Conservation (phyloP, 2,888 invertebrate species). For the Amiota mariae region DNA sequence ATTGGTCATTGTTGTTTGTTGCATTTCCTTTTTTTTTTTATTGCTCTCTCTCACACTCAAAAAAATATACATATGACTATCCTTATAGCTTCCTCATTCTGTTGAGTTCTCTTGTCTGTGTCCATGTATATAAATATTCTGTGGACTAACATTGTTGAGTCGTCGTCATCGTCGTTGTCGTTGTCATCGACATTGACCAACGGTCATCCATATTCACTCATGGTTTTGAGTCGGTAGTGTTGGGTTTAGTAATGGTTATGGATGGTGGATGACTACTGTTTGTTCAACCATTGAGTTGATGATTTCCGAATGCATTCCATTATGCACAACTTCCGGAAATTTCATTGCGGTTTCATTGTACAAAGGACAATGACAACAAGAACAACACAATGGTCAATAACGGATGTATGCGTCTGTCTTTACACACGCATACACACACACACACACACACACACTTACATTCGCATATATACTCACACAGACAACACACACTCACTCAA, state of each 20-base stretch:
- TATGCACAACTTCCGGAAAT: slow-evolving; percentile 70
- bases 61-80: neutral
- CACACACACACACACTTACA: neutral
- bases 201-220: too few relatives aligned
- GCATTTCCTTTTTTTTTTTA: slow-evolving; percentile 23
- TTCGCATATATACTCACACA: neutral
- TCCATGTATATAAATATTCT: neutral
- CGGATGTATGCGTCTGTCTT: slow-evolving; percentile 44
- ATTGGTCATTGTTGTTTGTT: slow-evolving; percentile 32
- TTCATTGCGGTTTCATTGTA: slow-evolving; percentile 66
- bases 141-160: neutral
- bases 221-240: neutral
- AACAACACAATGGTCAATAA: neutral
- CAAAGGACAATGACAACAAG: slow-evolving; percentile 37
- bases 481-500: neutral
- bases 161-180: neutral
- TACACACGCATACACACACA: neutral
- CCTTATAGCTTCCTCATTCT: too few relatives aligned
- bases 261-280: slow-evolving; percentile 41
- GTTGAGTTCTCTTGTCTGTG: neutral
- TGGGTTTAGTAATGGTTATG: neutral
- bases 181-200: neutral
- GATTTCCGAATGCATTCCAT: slow-evolving; percentile 72
- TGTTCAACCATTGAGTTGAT: slow-evolving; percentile 69
- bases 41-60: slow-evolving; percentile 19